phyloP scores from a whole-genome alignment of 2,797 vertebrate species.

The Micrastur ruficollis region DNA sequence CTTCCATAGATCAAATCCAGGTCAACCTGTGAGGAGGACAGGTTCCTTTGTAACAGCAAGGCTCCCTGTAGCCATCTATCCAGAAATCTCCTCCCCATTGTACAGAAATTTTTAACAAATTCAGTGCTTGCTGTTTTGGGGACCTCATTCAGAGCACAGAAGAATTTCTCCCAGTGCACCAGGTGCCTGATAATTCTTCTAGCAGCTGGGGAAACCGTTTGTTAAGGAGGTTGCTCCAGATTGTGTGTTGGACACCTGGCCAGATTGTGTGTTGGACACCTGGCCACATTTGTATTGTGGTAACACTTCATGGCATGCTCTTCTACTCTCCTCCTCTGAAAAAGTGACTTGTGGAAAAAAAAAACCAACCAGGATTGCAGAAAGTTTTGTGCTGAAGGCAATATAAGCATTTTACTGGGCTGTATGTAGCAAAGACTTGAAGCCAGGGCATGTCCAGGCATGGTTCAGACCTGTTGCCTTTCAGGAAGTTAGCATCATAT shows the following conservation, averaged over 20 bases:
- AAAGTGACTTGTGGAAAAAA: not conserved
- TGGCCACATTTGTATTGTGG: rapidly evolving
- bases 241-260: not conserved
- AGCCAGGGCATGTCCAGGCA: not conserved
- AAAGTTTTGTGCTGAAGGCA: not conserved
- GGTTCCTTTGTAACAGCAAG: not conserved
- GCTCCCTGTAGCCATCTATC: not conserved
- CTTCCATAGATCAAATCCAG: not conserved
- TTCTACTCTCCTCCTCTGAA: not conserved
- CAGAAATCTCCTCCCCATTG: not conserved
- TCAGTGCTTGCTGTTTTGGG: not conserved
- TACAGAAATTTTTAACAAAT: not conserved
- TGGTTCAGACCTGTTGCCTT: not conserved
- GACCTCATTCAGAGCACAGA: not conserved
- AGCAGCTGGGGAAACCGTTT: not conserved
- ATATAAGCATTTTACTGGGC: not conserved
- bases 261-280: not conserved
- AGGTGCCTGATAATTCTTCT: not conserved
- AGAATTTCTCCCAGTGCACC: not conserved
- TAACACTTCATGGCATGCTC: not conserved
- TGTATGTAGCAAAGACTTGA: not conserved
- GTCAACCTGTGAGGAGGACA: not conserved
- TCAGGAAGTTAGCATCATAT: not conserved
- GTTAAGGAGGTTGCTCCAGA: not conserved
- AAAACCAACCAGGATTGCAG: not conserved